Evolutionary conservation across 2,888 invertebrate genomes (phyloP), one percentile per base, ranked within the genome.

Genomic region (Mimas tiliae): DNA sequence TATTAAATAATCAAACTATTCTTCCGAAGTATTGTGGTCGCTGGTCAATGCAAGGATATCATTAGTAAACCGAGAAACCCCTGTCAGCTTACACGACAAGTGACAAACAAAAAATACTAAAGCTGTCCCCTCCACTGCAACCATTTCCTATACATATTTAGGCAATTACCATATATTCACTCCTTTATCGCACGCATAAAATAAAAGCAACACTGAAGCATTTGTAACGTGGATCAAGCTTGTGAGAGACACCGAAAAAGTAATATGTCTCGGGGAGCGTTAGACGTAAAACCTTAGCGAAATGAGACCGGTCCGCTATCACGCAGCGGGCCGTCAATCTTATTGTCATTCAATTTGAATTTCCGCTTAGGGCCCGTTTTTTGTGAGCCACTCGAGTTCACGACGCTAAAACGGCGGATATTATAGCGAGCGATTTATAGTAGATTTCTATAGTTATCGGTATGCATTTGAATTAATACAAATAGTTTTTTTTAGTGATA

Each of bases 321-420:
- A 83, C 81, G 77, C 82, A 80, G 84, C 79, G 82, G 83, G 85
- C 88, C 91, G 91, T 90, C 91, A 89, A 91, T 91, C 91, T 90
- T 90, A 90, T 90, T 91, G 91, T 92, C 91, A 88, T 91, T 90
- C 90, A 88, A 91, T 90, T 92, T 91, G 89, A 90, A 91, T 91
- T 90, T 89, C 86, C 87, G 83, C 87, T 82, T 84, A 82, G 85
- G 78, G 80, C 79, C 83, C 81, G 83, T 86, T 89, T 89, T 82
- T 89, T 89, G 85, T 78, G 72, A 78, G 72, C 80, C 80, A 69
- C 79, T 74, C 70, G 72, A 65, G 52, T 71, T 72, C 58, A 68
- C 77, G 85, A 82, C 71, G 75, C 11, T 65, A 69, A 72, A 75
- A 12, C 14, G 70, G 85, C 78, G 82, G 33, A 11, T 27, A 21